A percentile compares a stretch with the other conserved stretches of the same genome.
These are phyloP conservation scores for Corella eumyota DNA, from an alignment of 23 tunicate genomes.

Conservation along the genomic window DNA sequence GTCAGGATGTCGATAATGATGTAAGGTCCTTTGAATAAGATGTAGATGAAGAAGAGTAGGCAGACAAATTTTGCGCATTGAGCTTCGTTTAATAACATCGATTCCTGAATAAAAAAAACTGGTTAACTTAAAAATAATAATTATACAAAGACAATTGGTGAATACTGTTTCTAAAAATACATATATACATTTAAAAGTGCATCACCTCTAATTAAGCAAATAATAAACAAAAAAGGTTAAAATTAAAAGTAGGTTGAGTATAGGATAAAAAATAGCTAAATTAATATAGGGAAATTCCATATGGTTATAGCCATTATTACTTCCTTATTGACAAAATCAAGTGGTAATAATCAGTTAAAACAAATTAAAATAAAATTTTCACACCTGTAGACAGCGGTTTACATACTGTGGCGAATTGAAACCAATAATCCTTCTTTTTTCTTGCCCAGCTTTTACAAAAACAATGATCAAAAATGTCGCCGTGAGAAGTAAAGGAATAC, in stretches of 20 bases:
- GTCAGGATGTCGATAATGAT: conserved; percentile 39
- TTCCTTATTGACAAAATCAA: not conserved
- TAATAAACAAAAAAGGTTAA: not conserved
- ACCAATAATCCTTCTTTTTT: conserved; percentile 9
- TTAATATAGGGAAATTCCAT: no score
- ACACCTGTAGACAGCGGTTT: conserved; percentile 50
- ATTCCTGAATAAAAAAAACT: conserved; percentile 44
- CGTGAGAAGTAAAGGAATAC: conserved; percentile 32
- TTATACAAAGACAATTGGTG: no score
- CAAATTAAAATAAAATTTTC: not conserved
- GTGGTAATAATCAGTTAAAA: not conserved
- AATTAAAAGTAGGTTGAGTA: not conserved
- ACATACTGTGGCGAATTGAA: conserved; percentile 28
- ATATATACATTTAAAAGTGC: no score
- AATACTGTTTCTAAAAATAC: no score
- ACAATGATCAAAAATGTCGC: conserved; percentile 24
- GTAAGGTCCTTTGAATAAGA: conserved; percentile 64
- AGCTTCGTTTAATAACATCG: conserved; percentile 39
- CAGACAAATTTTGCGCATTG: conserved; percentile 25
- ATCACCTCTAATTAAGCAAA: no score
- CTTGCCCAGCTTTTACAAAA: conserved; percentile 10
- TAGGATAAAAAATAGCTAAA: not conserved
- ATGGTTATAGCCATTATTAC: not conserved
- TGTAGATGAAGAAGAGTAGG: conserved; percentile 30
- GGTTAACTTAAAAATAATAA: no score